Evolutionary conservation across 2,797 vertebrate species (phyloP), one percentile per base, ranked within the genome.

Genomic region (Scyliorhinus canicula): DNA sequence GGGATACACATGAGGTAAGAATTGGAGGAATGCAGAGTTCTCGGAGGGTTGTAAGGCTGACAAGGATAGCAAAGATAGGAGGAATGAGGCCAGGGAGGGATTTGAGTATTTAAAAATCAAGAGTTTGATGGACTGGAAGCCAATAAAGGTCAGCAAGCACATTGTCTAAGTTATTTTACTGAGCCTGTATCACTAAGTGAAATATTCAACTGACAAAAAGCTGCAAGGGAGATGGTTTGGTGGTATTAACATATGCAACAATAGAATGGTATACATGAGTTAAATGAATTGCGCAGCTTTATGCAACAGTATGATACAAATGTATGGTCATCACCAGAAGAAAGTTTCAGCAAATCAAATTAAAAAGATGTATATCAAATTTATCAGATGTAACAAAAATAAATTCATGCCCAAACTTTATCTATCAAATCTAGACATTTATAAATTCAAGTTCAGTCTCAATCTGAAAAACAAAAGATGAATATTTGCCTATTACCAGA

Each of bases 401-500:
- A 50, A 93, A 69, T 47, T 50, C 12, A 28, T 35, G 31, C 44
- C 6, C 35, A 74, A 74, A 74, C 3, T 1, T 44, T 28, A 14
- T 60, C 67, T 69, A 14, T 47, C 44, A 93, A 52, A 71, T 26
- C 60, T 65, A 93, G n/a, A 71, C 44, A 93, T 55, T 86, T 88
- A 31, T 35, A 31, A 88, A 1, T 47, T 93, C 50, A 11, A 24
- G 16, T 94, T 74, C 67, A 93, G 44, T 9, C 2, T 67, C 91
- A 94, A 16, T 35, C 47, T 71, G 44, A 74, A 94, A 94, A 21
- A 12, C 50, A 94, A 19, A 6, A 71, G n/a, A 74, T 95, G 96
- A 96, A 95, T n/a, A 26, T 96, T 96, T 96, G 96, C 95, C 96
- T 95, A 95, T 95, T 95, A 95, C 95, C 95, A 96, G 95, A 96